Conservation (phyloP, 1,140 invertebrate genomes). For the Drosophila parvula region DNA sequence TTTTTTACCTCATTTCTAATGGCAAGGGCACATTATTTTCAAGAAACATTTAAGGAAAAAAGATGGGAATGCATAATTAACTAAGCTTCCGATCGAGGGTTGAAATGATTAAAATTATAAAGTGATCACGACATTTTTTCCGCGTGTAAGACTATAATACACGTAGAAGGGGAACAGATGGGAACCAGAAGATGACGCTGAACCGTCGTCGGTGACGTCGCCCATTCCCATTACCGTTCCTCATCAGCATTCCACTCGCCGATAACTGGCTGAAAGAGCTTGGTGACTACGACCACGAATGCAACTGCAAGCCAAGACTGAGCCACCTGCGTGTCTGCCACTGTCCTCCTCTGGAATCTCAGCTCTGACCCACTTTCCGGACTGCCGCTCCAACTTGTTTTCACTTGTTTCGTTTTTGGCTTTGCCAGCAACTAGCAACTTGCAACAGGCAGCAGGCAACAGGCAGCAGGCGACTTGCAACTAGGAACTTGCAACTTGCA, state of each 20-base stretch:
- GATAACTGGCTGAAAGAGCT: slow-evolving; percentile 45
- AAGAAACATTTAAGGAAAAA: too few relatives aligned
- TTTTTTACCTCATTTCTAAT: too few relatives aligned
- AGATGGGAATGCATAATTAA: too few relatives aligned
- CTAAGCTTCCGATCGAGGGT: too few relatives aligned
- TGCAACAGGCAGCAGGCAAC: slow-evolving; percentile 11
- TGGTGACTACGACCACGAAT: slow-evolving; percentile 24
- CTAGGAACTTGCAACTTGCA: slow-evolving; percentile 34
- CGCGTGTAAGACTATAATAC: background rate
- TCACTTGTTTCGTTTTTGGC: slow-evolving; percentile 79
- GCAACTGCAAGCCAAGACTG: slow-evolving; percentile 29
- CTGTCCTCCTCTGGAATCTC: slow-evolving; percentile 54
- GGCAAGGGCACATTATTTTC: too few relatives aligned
- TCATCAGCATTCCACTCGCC: slow-evolving; percentile 55
- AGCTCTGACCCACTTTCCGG: slow-evolving; percentile 75
- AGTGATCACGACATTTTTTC: background rate
- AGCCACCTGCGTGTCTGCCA: slow-evolving; percentile 72
- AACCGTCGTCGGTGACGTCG: slow-evolving; percentile 36
- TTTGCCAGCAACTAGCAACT: slow-evolving; percentile 41
- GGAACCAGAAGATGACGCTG: slow-evolving; percentile 47
- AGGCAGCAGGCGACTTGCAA: slow-evolving; percentile 15
- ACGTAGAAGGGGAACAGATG: slow-evolving; percentile 25
- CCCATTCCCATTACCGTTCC: slow-evolving; percentile 40
- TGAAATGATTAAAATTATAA: too few relatives aligned
- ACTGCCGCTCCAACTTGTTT: slow-evolving; percentile 75